phyloP scores from a whole-genome alignment of 2,888 invertebrate species.

The Macaria liturata region DNA sequence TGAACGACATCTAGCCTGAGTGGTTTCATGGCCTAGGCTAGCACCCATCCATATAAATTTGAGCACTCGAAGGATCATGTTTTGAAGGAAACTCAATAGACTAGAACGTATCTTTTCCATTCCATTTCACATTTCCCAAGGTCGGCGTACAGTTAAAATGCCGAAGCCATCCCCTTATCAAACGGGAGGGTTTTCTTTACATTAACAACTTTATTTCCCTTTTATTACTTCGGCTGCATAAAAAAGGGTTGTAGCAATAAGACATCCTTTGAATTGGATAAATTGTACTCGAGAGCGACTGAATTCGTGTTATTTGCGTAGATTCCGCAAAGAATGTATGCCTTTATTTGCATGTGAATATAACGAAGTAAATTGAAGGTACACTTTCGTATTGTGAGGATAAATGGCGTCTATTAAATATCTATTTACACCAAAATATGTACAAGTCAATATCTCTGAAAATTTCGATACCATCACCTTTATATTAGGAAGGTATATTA shows the following conservation, averaged over 20 bases:
- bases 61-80: background rate
- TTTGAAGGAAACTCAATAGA: slow-evolving; percentile 1
- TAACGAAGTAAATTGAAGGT: slow-evolving; percentile 1
- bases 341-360: slow-evolving; percentile 4
- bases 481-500: no score
- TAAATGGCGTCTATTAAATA: no score
- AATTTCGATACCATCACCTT: no score
- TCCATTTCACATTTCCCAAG: slow-evolving; percentile 1
- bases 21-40: no score
- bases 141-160: background rate
- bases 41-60: background rate
- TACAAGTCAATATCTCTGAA: no score
- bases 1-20: no score
- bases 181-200: slow-evolving; percentile 1
- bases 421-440: no score
- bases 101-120: slow-evolving; percentile 1
- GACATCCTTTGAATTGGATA: slow-evolving; percentile 6
- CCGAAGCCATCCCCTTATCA: background rate
- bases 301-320: slow-evolving; percentile 3
- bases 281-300: background rate
- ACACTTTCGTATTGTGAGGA: no score
- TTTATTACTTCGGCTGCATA: slow-evolving; percentile 7
- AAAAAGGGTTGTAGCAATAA: slow-evolving; percentile 5
- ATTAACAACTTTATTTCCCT: slow-evolving; percentile 6
- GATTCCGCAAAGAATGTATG: slow-evolving; percentile 1